A percentile compares a stretch with the other conserved stretches of the same genome.
These are phyloP conservation scores for Gastracanthus pulcherrimus DNA, from an alignment of 2,888 invertebrate genomes.

Conservation along the genomic window DNA sequence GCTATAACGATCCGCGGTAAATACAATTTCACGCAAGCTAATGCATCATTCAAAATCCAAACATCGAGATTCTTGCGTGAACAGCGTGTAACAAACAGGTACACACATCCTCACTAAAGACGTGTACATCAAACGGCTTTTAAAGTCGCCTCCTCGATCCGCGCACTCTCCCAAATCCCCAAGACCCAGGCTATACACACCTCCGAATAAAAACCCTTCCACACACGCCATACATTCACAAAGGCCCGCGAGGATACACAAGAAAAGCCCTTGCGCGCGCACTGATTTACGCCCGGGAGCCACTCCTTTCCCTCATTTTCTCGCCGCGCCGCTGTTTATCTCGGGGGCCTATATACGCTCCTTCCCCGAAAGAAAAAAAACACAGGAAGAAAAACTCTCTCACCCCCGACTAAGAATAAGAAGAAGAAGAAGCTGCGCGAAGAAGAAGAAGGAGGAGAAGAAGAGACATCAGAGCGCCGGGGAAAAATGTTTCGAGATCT, in stretches of 20 bases:
- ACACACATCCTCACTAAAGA: neutral
- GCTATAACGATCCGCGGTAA: too few species aligned
- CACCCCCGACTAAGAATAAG: neutral
- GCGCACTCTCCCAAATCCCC: conserved; percentile 16
- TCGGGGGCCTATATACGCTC: neutral
- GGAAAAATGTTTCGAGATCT: conserved; percentile 29
- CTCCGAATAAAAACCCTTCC: conserved; percentile 19
- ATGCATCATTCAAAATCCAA: neutral
- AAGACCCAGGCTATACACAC: neutral
- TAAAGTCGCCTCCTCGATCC: too few species aligned
- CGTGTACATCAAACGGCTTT: neutral
- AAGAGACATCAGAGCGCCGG: neutral
- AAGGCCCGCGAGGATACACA: neutral
- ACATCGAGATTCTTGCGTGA: neutral
- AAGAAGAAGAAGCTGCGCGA: neutral
- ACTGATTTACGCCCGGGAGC: conserved; percentile 49
- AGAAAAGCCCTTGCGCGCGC: neutral
- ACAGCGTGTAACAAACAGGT: neutral
- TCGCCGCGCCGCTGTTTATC: conserved; percentile 25
- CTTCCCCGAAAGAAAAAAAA: neutral
- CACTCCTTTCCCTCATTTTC: conserved; percentile 52
- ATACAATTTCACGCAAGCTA: too few species aligned
- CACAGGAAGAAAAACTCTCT: neutral
- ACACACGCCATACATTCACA: neutral
- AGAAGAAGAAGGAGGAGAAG: neutral